Evolutionary conservation across 1,140 invertebrate genomes (phyloP).

Genomic region (Nasonia giraulti): DNA sequence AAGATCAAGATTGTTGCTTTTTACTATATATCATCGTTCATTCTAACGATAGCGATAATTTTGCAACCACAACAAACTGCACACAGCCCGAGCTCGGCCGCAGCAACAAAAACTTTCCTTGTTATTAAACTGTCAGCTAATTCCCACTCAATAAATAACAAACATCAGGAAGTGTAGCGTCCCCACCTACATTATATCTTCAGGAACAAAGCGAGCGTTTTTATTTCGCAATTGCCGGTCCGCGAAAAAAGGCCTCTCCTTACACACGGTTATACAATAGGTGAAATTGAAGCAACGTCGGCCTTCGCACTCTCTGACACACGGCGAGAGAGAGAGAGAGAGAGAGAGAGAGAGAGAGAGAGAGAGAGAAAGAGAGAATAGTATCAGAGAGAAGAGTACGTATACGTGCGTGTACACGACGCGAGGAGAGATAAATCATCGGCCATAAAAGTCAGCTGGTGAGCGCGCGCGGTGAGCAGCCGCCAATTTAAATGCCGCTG

Average conservation of each 20-base stretch:
- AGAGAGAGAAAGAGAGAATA: neutral
- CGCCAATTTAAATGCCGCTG: constrained; percentile 7
- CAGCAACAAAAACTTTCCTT: neutral
- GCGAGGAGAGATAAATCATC: constrained; percentile 13
- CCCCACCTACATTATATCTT: neutral
- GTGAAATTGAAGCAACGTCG: neutral
- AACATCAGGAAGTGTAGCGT: neutral
- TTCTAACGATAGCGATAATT: neutral
- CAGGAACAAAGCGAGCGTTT: neutral
- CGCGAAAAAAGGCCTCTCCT: neutral
- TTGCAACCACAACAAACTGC: neutral
- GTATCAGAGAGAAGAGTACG: neutral
- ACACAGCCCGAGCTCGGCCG: too few species aligned
- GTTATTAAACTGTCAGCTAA: constrained; percentile 1
- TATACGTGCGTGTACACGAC: neutral
- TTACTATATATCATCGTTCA: neutral
- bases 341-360: neutral
- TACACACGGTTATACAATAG: neutral
- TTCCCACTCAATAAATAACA: neutral
- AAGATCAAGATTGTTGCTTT: too few species aligned
- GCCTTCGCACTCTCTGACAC: neutral
- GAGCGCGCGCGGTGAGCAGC: neutral
- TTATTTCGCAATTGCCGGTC: neutral
- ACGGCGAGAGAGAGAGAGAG: neutral
- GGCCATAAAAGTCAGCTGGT: neutral